Evolutionary conservation across 2,113 vertebrate species (phyloP).

Genomic region (Capreolus pygargus): DNA sequence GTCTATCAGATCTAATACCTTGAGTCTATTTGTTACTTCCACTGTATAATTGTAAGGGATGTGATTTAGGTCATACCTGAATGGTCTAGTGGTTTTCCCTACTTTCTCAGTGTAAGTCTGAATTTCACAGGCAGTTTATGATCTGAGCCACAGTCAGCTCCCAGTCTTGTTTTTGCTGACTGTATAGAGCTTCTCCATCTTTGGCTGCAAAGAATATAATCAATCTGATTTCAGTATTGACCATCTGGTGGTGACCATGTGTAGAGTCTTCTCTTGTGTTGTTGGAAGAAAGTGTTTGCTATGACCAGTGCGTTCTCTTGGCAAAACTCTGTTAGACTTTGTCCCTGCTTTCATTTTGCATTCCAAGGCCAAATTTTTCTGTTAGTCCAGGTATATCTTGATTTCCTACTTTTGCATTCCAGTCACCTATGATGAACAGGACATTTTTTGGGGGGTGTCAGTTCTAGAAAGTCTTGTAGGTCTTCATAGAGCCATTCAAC

Average conservation of each 20-base stretch:
- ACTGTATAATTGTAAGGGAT: neutral
- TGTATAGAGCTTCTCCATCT: neutral
- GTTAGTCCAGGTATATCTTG: neutral
- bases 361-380: neutral
- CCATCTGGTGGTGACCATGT: neutral
- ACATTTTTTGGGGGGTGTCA: neutral
- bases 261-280: neutral
- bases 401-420: neutral
- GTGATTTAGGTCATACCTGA: neutral
- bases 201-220: neutral
- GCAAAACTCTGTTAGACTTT: neutral
- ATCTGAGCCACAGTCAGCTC: neutral
- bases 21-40: neutral
- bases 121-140: neutral
- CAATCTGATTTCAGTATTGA: neutral
- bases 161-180: neutral
- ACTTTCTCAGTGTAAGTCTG: neutral
- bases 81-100: neutral
- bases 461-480: neutral
- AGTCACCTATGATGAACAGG: neutral
- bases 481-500: accelerated
- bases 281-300: neutral
- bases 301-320: neutral
- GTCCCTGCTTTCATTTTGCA: neutral
- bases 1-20: neutral